Evolutionary conservation across 2,797 vertebrate species (phyloP).

Genomic region (Ambastaia sidthimunki): DNA sequence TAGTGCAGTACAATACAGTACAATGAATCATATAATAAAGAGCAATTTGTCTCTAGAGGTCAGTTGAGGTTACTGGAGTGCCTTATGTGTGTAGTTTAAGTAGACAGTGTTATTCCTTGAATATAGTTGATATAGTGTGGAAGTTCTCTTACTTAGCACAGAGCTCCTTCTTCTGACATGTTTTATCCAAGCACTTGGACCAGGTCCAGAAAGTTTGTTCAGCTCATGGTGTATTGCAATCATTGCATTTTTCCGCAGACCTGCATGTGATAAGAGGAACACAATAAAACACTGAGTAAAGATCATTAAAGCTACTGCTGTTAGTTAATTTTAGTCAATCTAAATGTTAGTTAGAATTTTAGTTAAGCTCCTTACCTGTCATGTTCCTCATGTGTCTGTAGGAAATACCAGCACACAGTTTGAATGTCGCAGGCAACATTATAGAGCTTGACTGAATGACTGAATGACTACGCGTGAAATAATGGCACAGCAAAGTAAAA

Average conservation of each 20-base stretch:
- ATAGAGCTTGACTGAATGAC: slow-evolving; percentile 19
- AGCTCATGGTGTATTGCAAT: slow-evolving; percentile 90
- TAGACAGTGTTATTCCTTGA: neutral
- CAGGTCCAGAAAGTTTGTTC: slow-evolving; percentile 77
- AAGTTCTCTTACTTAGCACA: slow-evolving; percentile 84
- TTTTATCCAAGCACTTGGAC: slow-evolving; percentile 82
- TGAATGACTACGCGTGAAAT: slow-evolving; percentile 28
- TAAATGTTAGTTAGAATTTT: neutral
- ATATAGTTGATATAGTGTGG: neutral
- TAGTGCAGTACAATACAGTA: too few relatives aligned
- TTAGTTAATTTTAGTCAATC: too few relatives aligned
- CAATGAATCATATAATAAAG: too few relatives aligned
- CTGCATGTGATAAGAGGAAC: slow-evolving; percentile 66
- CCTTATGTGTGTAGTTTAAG: too few relatives aligned
- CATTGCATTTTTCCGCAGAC: slow-evolving; percentile 84
- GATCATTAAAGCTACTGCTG: neutral
- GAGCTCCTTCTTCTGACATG: slow-evolving; percentile 86
- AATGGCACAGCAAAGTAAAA: neutral
- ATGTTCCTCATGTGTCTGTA: slow-evolving; percentile 92
- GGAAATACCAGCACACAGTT: slow-evolving; percentile 94
- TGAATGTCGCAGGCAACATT: slow-evolving; percentile 95
- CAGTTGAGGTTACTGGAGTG: too few relatives aligned
- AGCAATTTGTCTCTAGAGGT: too few relatives aligned
- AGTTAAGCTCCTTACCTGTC: slow-evolving; percentile 83
- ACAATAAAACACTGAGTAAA: neutral